phyloP scores from a whole-genome alignment of 2,888 invertebrate species.

The Galeopsomyia nigrocyanea region DNA sequence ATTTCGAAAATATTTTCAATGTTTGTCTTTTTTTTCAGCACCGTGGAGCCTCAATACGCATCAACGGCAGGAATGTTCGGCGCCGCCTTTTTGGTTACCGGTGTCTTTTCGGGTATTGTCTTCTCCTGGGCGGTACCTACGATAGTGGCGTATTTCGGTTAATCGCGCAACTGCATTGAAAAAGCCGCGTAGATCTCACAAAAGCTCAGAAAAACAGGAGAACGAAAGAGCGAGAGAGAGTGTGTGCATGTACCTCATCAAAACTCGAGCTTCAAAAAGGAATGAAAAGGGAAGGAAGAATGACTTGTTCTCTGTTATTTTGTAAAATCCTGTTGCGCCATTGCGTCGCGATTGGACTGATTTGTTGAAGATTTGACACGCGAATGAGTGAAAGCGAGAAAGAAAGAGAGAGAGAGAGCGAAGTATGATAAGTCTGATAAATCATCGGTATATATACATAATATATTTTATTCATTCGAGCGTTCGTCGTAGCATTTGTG shows the following conservation, averaged over 20 bases:
- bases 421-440: too few relatives aligned
- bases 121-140: slow-evolving; percentile 81
- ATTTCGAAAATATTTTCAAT: slow-evolving; percentile 56
- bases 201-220: slow-evolving; percentile 2
- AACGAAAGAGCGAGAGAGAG: slow-evolving; percentile 8
- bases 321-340: slow-evolving; percentile 43
- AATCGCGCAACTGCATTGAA: slow-evolving; percentile 13
- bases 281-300: slow-evolving; percentile 26
- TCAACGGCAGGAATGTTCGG: slow-evolving; percentile 96
- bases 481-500: too few relatives aligned
- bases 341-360: too few relatives aligned
- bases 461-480: too few relatives aligned
- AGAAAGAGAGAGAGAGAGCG: too few relatives aligned
- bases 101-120: slow-evolving; percentile 86
- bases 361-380: too few relatives aligned
- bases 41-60: slow-evolving; percentile 85
- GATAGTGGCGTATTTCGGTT: slow-evolving; percentile 68
- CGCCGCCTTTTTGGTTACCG: slow-evolving; percentile 91
- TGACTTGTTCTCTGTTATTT: slow-evolving; percentile 49
- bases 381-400: too few relatives aligned
- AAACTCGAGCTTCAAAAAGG: slow-evolving; percentile 39
- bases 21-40: slow-evolving; percentile 70
- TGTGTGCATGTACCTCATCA: slow-evolving; percentile 24
- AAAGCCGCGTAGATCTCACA: neutral
- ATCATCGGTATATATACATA: too few relatives aligned